phyloP scores from a whole-genome alignment of 2,888 invertebrate species.

The Eubasilissa splendida region DNA sequence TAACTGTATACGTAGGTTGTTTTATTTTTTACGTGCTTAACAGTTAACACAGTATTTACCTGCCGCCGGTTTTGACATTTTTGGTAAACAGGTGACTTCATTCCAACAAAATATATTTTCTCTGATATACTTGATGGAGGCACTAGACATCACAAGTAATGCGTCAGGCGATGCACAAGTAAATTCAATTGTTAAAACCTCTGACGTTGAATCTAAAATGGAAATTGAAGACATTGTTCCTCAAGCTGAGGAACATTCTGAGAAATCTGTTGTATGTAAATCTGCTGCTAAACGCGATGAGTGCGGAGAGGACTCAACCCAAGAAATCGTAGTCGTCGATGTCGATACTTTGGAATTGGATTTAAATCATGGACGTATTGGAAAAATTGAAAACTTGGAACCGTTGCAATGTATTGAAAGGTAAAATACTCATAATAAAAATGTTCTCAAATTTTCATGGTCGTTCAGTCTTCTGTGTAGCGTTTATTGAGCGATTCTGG shows the following conservation, averaged over 20 bases:
- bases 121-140: too few relatives aligned
- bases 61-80: too few relatives aligned
- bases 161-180: constrained; percentile 24
- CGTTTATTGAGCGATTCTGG: too few relatives aligned
- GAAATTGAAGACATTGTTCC: constrained; percentile 3
- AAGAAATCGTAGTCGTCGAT: constrained; percentile 78
- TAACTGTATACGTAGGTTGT: too few relatives aligned
- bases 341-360: constrained; percentile 83
- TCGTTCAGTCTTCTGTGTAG: too few relatives aligned
- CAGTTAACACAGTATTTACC: too few relatives aligned
- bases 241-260: constrained; percentile 10
- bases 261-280: constrained; percentile 23
- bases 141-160: neutral
- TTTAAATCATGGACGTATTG: constrained; percentile 90
- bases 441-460: too few relatives aligned
- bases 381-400: constrained; percentile 88
- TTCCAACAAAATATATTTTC: too few relatives aligned
- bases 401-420: constrained; percentile 82
- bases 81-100: too few relatives aligned
- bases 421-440: constrained; percentile 60
- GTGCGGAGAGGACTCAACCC: constrained; percentile 64
- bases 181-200: neutral
- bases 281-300: neutral
- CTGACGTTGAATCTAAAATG: neutral
- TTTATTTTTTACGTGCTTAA: too few relatives aligned